Percentiles rank a stretch among this genome's conserved stretches.
phyloP scores from a whole-genome alignment of 1,140 invertebrate genomes.

The Zaprionus lachaisei region DNA sequence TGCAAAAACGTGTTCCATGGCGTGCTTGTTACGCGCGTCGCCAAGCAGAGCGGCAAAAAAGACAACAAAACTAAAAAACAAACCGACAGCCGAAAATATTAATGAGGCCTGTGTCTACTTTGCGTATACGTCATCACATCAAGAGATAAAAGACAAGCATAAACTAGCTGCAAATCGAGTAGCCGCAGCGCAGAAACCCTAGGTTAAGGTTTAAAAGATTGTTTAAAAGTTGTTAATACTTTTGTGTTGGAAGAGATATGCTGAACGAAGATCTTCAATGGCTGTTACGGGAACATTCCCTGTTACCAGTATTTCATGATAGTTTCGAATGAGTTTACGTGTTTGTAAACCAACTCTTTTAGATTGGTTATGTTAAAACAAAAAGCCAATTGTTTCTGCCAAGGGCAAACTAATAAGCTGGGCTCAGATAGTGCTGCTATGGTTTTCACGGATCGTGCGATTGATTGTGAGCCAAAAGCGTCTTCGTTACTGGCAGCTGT shows the following conservation, averaged over 20 bases:
- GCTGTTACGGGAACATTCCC: too few species aligned
- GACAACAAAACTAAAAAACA: slow-evolving; percentile 17
- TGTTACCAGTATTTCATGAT: too few species aligned
- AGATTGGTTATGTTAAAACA: background rate
- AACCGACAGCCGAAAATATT: slow-evolving; percentile 27
- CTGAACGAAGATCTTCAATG: too few species aligned
- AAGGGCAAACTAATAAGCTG: background rate
- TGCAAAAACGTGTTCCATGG: slow-evolving; percentile 68
- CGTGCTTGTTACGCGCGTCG: slow-evolving; percentile 50
- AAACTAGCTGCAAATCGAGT: background rate
- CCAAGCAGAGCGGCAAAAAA: slow-evolving; percentile 41
- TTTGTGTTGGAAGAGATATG: too few species aligned
- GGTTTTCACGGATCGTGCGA: background rate
- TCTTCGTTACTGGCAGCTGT: background rate
- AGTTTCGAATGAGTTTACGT: background rate
- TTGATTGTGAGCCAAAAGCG: background rate
- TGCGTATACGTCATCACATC: slow-evolving; percentile 66
- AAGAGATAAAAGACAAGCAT: background rate
- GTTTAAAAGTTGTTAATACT: background rate
- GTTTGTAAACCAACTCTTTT: background rate
- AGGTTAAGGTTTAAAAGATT: background rate
- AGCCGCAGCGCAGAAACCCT: background rate
- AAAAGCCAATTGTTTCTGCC: background rate
- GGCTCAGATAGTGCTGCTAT: background rate
- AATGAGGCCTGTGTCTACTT: slow-evolving; percentile 32